Evolutionary conservation across 2,113 vertebrate species (phyloP).

Genomic region (Sander vitreus): DNA sequence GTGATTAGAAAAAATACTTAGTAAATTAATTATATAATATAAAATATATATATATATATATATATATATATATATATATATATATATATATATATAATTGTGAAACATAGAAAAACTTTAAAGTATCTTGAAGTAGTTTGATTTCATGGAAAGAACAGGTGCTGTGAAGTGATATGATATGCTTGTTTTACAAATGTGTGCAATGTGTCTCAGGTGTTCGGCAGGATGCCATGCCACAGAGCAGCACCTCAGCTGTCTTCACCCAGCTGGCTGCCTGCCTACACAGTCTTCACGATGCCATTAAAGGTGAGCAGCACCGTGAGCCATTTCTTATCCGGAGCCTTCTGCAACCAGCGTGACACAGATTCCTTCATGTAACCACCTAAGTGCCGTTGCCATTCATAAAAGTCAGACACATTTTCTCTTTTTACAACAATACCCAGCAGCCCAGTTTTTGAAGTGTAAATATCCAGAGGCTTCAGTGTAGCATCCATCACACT

Average conservation of each 20-base stretch:
- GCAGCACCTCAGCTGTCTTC: conserved; percentile 91
- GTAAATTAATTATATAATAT: too few species aligned
- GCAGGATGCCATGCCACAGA: conserved; percentile 89
- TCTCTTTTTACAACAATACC: not conserved
- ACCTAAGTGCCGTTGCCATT: not conserved
- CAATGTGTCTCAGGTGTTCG: conserved; percentile 75
- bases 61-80: too few species aligned
- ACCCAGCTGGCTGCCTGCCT: conserved; percentile 91
- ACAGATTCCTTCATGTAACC: not conserved
- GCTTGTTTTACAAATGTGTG: conserved; percentile 20
- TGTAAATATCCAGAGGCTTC: conserved; percentile 11
- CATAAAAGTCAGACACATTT: conserved; percentile 7
- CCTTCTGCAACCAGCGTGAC: not conserved
- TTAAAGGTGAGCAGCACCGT: conserved; percentile 88
- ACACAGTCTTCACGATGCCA: conserved; percentile 90
- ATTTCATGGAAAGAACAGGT: not conserved
- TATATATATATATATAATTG: too few species aligned
- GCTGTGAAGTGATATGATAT: not conserved
- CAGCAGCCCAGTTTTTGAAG: not conserved
- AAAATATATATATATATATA: too few species aligned
- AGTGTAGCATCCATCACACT: not conserved
- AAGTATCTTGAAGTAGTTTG: not conserved
- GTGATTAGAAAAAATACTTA: too few species aligned
- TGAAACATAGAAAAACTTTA: too few species aligned
- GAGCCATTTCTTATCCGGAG: not conserved